Base-by-base conservation (phyloP, 1,140 invertebrate genomes). In the Tetramorium simillimum region DNA sequence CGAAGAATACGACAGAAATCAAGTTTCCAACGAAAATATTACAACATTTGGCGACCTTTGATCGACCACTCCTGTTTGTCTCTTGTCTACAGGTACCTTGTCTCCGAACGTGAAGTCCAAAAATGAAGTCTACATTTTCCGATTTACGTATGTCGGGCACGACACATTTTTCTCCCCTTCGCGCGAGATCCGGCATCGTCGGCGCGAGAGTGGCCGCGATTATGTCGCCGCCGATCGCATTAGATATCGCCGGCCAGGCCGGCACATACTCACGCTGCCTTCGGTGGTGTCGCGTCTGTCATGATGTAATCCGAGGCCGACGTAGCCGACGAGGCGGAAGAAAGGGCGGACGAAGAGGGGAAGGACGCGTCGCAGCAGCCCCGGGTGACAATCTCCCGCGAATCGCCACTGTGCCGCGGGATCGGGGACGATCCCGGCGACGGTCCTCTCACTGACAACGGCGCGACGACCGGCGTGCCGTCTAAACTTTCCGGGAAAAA, bases 261-360 rank as follows among this genome's bases (percentile, higher is more conserved):
- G 18, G 33, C 28, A 58, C 9, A 6, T 87, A 92, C 91, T 51
- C 75, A 92, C 91, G 91, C 86, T 92, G 91, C 80, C 86, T 91
- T 92, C 88, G 81, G 73, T 91, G 70, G 60, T 85, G 62, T 82
- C 65, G 80, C 58, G 16, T 65, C 80, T 89, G 88, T 91, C 91
- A 92, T 92, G 91, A 91, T 86, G 90, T 80, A 92, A 90, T 89
- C 87, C 84, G 69, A 82, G 70, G 81, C 78, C 78, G 80, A 89
- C 72, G 60, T 78, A 80, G 88, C 87, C 87, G 70, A 86, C 53
- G 67, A 75, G 37, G 28, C 88, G 51, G 53, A 89, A 12, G 28
- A 72, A 43, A 60, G 51, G 24, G 37, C 1, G n/a, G 0, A 46
- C 24, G 12, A 43, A 37, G 70, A 33, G 60, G 21, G 60, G 86